Base-by-base conservation (phyloP, 2,797 vertebrate species). In the Sciaenops ocellatus region DNA sequence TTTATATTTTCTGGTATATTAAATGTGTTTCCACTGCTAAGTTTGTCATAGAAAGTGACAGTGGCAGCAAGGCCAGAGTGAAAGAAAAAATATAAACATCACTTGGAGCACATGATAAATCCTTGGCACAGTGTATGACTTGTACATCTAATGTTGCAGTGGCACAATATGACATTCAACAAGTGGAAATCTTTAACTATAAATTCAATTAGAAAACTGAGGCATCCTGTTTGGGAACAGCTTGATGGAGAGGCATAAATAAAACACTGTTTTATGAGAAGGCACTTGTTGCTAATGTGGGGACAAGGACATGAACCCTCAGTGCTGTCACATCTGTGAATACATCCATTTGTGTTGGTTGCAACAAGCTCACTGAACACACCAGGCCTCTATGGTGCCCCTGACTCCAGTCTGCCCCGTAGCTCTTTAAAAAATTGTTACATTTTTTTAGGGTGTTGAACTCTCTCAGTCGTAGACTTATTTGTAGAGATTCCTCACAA, bases 221-320 rank as follows among this genome's bases (percentile, higher is more conserved):
- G 28, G 46, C 55, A 52, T 77, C 20, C 62, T 46, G 51, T 26
- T 59, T 22, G 20, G 44, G 48, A 78, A 72, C 64, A 77, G 42
- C n/a, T 82, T 73, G 47, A 77, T 55, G 28, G 48, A 54, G 51
- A 62, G 57, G 10, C 73, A 82, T 87, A 72, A 85, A 88, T 91
- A 70, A 30, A 9, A 46, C 28, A 34, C 1, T 4, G 38, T 42
- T 79, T 84, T 72, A 86, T 70, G 74, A 48, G 69, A 30, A 74
- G 30, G 41, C 66, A 70, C 62, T 78, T 65, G 34, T 57, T 12
- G 0, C 46, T 67, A 72, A 63, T 51, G 47, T 38, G 57, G 56
- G 18, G 17, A 61, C 62, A 80, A 85, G 56, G 78, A 77, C 62
- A 62, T n/a, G 13, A 76, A 55, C 47, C 11, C 24, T 30, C 18